Evolutionary conservation across 2,113 vertebrate species (phyloP).

Genomic region (Misgurnus anguillicaudatus): DNA sequence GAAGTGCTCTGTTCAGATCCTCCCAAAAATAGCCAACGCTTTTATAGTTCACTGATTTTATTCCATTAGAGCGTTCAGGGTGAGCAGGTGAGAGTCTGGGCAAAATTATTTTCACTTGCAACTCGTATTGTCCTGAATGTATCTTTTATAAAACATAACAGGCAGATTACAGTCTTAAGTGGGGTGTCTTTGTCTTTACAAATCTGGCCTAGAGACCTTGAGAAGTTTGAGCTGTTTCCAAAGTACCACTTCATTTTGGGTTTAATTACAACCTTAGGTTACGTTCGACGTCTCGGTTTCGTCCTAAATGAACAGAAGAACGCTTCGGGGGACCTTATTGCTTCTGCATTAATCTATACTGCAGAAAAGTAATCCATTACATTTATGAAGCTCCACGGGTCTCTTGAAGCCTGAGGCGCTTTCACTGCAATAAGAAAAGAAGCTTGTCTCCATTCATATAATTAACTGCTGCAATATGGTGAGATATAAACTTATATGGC

Average conservation of each 20-base stretch:
- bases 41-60: constrained; percentile 21
- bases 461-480: not conserved
- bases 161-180: not conserved
- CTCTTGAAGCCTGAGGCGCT: not conserved
- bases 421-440: constrained; percentile 2
- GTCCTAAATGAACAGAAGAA: constrained; percentile 19
- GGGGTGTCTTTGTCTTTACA: not conserved
- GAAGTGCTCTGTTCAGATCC: not conserved
- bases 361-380: not conserved
- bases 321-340: not conserved
- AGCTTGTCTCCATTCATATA: not conserved
- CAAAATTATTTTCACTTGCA: not conserved
- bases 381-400: constrained; percentile 10
- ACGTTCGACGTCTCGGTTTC: constrained; percentile 25
- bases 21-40: constrained; percentile 46
- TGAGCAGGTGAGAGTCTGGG: constrained; percentile 1
- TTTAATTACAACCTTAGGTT: constrained; percentile 52
- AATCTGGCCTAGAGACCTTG: constrained; percentile 5
- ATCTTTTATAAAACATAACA: not conserved
- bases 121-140: not conserved
- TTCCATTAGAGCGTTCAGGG: constrained; percentile 12
- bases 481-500: constrained; percentile 1
- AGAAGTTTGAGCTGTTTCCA: constrained; percentile 20
- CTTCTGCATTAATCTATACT: constrained; percentile 18
- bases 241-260: constrained; percentile 14